Evolutionary conservation across 2,113 vertebrate genomes (phyloP).

Genomic region (Callithrix jacchus): DNA sequence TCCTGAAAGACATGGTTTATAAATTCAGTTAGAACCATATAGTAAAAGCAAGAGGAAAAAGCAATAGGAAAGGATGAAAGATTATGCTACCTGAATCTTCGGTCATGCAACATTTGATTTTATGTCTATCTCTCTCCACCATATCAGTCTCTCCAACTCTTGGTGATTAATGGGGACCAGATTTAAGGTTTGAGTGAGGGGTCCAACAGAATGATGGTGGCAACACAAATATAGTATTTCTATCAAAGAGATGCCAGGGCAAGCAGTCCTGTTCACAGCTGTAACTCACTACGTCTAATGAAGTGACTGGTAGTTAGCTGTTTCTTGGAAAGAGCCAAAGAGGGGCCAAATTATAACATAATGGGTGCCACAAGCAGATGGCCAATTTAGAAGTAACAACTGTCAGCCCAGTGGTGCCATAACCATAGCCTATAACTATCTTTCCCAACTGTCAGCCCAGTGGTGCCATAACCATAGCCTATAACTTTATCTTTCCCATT

Average conservation of each 20-base stretch:
- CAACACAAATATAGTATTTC: background rate
- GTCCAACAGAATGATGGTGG: background rate
- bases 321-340: background rate
- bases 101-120: background rate
- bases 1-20: background rate
- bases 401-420: background rate
- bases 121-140: background rate
- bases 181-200: background rate
- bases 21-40: background rate
- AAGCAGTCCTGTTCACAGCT: background rate
- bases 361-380: background rate
- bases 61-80: background rate
- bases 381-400: background rate
- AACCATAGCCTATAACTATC: background rate
- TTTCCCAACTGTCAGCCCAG: background rate
- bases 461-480: background rate
- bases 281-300: background rate
- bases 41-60: background rate
- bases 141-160: background rate
- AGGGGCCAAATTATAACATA: background rate
- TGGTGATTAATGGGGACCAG: background rate
- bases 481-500: background rate
- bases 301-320: background rate
- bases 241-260: background rate
- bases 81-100: background rate